A percentile compares a stretch with the other conserved stretches of the same genome.
phyloP scores from a whole-genome alignment of 92 coral and sea anemone genomes.

The Epizoanthus stellaris region DNA sequence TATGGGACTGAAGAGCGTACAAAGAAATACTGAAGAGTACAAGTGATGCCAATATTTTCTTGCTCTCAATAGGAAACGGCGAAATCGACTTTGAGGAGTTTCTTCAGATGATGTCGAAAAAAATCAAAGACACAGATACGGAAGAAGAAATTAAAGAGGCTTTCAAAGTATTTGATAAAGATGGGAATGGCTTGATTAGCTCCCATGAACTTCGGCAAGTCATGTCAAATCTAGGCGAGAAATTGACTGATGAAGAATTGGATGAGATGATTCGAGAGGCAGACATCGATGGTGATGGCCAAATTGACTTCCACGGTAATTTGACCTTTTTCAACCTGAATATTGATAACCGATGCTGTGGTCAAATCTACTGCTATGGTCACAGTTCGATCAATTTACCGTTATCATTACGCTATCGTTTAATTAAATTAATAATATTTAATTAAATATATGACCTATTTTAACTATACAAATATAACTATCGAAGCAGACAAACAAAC shows the following conservation, averaged over 20 bases:
- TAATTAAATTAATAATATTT: too few relatives aligned
- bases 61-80: constrained; percentile 70
- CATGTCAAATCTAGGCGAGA: constrained; percentile 88
- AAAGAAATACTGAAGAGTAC: too few relatives aligned
- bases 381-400: too few relatives aligned
- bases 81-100: constrained; percentile 93
- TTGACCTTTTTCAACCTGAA: too few relatives aligned
- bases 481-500: too few relatives aligned
- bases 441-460: too few relatives aligned
- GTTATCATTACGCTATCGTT: too few relatives aligned
- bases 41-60: too few relatives aligned
- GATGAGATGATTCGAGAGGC: constrained; percentile 95
- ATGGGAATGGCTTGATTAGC: constrained; percentile 82
- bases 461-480: too few relatives aligned
- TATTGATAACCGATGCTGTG: too few relatives aligned
- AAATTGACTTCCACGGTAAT: constrained; percentile 79
- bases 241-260: constrained; percentile 90
- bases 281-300: constrained; percentile 90
- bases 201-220: constrained; percentile 84
- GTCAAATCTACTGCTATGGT: too few relatives aligned
- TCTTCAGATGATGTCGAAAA: constrained; percentile 88
- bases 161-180: constrained; percentile 87
- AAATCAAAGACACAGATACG: constrained; percentile 73
- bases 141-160: constrained; percentile 92
- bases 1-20: too few relatives aligned